These are phyloP conservation scores for Eueides isabella DNA, from an alignment of 1,140 invertebrate species.

Conservation along the genomic window DNA sequence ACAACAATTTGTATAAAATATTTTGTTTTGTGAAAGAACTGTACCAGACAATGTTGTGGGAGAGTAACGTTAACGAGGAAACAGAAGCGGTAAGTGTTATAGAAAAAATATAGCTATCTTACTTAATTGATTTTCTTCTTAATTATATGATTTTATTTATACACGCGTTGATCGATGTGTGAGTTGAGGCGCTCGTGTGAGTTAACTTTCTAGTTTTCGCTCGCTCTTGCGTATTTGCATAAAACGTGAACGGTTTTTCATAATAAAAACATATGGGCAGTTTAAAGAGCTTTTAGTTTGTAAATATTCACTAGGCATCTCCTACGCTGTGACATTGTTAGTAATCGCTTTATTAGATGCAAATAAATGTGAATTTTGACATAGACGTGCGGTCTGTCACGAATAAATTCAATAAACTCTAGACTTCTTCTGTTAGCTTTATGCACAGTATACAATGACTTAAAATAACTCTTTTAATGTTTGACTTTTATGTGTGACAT, in stretches of 20 bases:
- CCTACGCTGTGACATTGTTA: constrained; percentile 58
- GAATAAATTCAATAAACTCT: constrained; percentile 20
- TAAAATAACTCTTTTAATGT: not conserved
- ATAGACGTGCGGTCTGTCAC: constrained; percentile 37
- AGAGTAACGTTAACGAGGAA: constrained; percentile 69
- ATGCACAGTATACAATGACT: not conserved
- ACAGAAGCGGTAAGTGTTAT: constrained; percentile 66
- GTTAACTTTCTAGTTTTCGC: constrained; percentile 82
- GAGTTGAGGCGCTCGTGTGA: constrained; percentile 56
- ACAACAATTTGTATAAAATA: not conserved
- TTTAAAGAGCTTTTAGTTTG: constrained; percentile 66
- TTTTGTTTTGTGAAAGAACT: constrained; percentile 54
- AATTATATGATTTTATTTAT: constrained; percentile 36
- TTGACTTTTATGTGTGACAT: no score
- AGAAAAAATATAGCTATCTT: constrained; percentile 9
- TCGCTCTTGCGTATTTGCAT: constrained; percentile 76
- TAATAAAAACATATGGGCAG: constrained; percentile 75
- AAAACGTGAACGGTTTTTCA: constrained; percentile 81
- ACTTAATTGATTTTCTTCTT: constrained; percentile 40
- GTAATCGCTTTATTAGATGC: constrained; percentile 72
- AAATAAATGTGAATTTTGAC: constrained; percentile 62
- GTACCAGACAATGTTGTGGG: constrained; percentile 73
- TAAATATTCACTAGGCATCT: constrained; percentile 74
- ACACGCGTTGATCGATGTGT: constrained; percentile 33
- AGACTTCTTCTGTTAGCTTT: not conserved